Evolutionary conservation across 2,888 invertebrate species (phyloP), one percentile per base, ranked within the genome.

Genomic region (Drosophila pseudotakahashii): DNA sequence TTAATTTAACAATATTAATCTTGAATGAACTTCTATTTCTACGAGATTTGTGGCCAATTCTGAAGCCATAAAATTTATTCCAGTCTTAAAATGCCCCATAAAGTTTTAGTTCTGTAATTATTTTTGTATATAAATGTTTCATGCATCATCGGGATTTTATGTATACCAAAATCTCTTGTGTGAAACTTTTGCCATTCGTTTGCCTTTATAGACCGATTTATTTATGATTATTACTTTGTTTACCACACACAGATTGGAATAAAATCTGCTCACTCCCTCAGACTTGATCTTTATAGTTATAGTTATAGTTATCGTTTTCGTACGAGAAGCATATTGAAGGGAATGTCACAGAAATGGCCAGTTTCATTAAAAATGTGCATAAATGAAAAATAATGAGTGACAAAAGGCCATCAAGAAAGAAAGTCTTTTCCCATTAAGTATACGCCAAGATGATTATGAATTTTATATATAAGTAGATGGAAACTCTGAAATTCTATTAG

Each of bases 151-250:
- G 47, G 59, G 19, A 47, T 41, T 48, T 48, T 62, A 59, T 62
- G 61, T 37, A 32, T 30, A 30, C 37, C 26, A 58, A 58, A 58
- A 57, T 47, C 61, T 32, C 37, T 45, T 39, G 30, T 47, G 45
- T 16, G 41, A 53, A 67, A 63, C 64, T 63, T 67, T 50, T 7
- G 34, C 42, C 53, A 66, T 68, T 68, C 42, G 44, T 55, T 44
- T 45, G 30, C 51, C 34, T 69, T 71, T 54, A 58, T 60, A 54
- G 70, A 47, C 54, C 77, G 59, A 74, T 79, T 70, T 76, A 59
- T 77, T 73, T 51, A 76, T 66, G 76, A 71, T 78, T 78, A 78
- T 78, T 79, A 62, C 63, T 48, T 60, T 78, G 71, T 69, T 76
- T 61, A 73, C 53, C 66, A 62, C 55, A 51, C 34, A 45, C 57